phyloP scores from a whole-genome alignment of 2,113 vertebrate species.

The Antennarius striatus region DNA sequence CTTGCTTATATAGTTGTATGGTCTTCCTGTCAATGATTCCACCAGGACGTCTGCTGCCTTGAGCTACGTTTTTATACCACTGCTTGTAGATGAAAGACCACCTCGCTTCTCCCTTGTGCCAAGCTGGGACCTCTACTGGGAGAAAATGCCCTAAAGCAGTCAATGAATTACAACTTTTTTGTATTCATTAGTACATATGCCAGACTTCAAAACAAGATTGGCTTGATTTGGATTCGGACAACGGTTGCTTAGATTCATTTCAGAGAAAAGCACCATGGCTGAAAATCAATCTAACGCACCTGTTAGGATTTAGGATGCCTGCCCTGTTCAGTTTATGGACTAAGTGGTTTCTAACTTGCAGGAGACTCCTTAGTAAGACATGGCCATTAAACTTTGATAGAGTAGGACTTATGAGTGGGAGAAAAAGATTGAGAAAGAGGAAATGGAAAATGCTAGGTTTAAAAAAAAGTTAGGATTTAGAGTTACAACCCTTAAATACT shows the following conservation, averaged over 20 bases:
- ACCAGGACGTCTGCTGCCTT: constrained; percentile 35
- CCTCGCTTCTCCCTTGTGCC: constrained; percentile 32
- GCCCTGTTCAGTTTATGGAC: constrained; percentile 43
- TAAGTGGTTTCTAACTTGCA: constrained; percentile 56
- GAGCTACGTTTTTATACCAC: constrained; percentile 55
- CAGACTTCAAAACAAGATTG: constrained; percentile 8
- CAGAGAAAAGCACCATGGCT: constrained; percentile 3
- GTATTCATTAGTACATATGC: constrained; percentile 34
- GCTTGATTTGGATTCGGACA: constrained; percentile 37
- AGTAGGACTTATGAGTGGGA: constrained; percentile 28
- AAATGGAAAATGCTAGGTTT: constrained; percentile 9
- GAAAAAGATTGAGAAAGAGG: constrained; percentile 11
- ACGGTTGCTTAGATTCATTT: constrained; percentile 34
- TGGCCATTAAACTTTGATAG: constrained; percentile 64
- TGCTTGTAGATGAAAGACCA: constrained; percentile 55
- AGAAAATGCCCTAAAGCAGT: constrained; percentile 40
- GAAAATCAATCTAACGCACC: constrained; percentile 46
- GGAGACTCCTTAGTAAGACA: constrained; percentile 62
- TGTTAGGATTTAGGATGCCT: constrained; percentile 51
- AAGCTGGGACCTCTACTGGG: constrained; percentile 10
- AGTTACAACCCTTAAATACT: no score
- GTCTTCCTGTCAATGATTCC: constrained; percentile 47
- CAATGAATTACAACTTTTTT: constrained; percentile 48
- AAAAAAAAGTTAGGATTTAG: no score
- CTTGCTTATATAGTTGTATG: constrained; percentile 55